A percentile compares a stretch with the other conserved stretches of the same genome.
These are phyloP conservation scores for Colaptes auratus DNA, from an alignment of 2,113 vertebrate species.

Conservation along the genomic window DNA sequence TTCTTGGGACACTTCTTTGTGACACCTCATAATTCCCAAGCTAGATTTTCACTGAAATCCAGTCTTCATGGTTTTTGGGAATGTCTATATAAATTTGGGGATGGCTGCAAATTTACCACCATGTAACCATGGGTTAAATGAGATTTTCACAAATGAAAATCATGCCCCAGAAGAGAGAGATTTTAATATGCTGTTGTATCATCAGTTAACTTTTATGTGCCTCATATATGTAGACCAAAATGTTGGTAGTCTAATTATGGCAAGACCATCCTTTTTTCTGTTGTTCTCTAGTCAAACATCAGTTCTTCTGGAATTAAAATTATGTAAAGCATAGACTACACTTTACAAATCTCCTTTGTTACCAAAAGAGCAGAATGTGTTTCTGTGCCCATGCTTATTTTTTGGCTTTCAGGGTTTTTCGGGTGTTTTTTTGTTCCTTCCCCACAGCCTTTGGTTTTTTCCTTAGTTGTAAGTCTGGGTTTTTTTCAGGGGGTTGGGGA, in stretches of 20 bases:
- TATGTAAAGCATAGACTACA: not conserved
- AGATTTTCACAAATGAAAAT: not conserved
- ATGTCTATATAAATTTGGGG: not conserved
- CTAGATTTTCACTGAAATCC: not conserved
- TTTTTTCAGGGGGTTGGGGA: rapidly evolving
- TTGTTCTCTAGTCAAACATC: not conserved
- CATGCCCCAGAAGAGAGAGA: not conserved
- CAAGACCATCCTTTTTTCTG: not conserved
- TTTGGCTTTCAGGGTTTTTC: not conserved
- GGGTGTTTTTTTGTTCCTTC: not conserved
- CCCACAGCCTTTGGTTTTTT: not conserved
- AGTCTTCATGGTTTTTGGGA: not conserved
- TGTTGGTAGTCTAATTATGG: not conserved
- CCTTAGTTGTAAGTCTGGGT: not conserved
- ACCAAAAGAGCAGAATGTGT: not conserved
- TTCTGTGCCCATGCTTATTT: not conserved
- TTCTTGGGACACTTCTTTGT: not conserved
- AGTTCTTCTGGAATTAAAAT: not conserved
- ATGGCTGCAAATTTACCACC: not conserved
- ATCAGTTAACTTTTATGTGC: not conserved
- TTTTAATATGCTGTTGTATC: not conserved
- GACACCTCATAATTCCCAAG: not conserved
- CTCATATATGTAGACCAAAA: not conserved
- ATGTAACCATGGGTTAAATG: not conserved
- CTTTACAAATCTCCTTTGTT: not conserved